A percentile compares a stretch with the other conserved stretches of the same genome.
Evolutionary conservation across 2,113 vertebrate species (phyloP).

Genomic region (Melanerpes aurifrons): DNA sequence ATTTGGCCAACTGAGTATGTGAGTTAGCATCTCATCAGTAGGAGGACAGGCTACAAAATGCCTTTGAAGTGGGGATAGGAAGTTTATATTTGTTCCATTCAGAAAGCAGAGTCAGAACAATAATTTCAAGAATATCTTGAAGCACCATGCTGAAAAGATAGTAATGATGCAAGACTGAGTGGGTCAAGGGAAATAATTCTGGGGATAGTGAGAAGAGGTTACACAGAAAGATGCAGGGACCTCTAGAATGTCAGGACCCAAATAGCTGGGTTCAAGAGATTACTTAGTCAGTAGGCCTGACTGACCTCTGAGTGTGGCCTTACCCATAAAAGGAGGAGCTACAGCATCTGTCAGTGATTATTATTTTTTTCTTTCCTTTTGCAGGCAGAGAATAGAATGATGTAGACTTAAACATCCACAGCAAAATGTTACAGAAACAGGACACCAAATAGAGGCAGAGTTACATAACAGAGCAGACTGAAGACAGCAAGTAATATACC

Average conservation of each 20-base stretch:
- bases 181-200: background rate
- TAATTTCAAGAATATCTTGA: background rate
- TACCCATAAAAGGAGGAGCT: background rate
- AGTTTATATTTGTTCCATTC: background rate
- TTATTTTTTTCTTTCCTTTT: background rate
- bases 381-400: background rate
- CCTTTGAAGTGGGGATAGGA: background rate
- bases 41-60: background rate
- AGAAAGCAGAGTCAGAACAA: background rate
- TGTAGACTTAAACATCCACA: background rate
- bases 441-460: background rate
- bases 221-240: background rate
- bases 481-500: background rate
- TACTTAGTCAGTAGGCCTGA: background rate
- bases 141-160: background rate
- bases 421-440: background rate
- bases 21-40: background rate
- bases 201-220: background rate
- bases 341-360: background rate
- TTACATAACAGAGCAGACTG: background rate
- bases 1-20: background rate
- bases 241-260: background rate
- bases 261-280: background rate
- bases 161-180: background rate
- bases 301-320: background rate